Evolutionary conservation across 2,888 invertebrate genomes (phyloP), one percentile per base, ranked within the genome.

Genomic region (Erebia ligea): DNA sequence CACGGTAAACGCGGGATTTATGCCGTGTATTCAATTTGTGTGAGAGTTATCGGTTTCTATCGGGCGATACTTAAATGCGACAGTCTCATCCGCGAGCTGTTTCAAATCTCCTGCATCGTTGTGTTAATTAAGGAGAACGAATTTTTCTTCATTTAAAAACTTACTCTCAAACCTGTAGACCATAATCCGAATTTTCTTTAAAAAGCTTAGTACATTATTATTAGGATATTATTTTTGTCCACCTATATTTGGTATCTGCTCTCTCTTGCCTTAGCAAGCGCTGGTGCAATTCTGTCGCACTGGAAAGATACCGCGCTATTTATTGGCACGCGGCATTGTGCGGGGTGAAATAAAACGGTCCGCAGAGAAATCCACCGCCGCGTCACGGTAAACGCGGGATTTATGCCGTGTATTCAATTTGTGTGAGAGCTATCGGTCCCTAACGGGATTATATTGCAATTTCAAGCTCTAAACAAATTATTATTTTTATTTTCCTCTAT

Each of bases 381-480:
- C 11, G 89, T 87, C 90, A 90, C 90, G 87, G 85, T 84, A 86
- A 86, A 85, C 81, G 84, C 84, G 86, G 89, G 89, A 90, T 90
- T 90, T 91, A 91, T 91, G 89, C 88, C 88, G 84, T 89, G 88
- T 90, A 89, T 91, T 91, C 91, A 91, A 91, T 91, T 91, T 90
- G 87, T 83, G 87, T 88, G 85, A 89, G 84, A 88, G 90, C 86
- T 86, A 87, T 88, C 86, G 86, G 85, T 86, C 86, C 85, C 82
- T 81, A 59, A 71, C 58, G 70, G 69, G 1, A 40, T 40, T 64
- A 52, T 25, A 17, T 65, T 54, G 42, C 8, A 40, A 54, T 54
- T 17, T 40, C 25, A 9, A n/a, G 25, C 5, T 50, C 15, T 21
- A 19, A 50, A 48, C 19, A 9, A 63, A 45, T 63, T 6, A 21